Evolutionary conservation across 2,797 vertebrate genomes (phyloP).

Genomic region (Myioborus miniatus): DNA sequence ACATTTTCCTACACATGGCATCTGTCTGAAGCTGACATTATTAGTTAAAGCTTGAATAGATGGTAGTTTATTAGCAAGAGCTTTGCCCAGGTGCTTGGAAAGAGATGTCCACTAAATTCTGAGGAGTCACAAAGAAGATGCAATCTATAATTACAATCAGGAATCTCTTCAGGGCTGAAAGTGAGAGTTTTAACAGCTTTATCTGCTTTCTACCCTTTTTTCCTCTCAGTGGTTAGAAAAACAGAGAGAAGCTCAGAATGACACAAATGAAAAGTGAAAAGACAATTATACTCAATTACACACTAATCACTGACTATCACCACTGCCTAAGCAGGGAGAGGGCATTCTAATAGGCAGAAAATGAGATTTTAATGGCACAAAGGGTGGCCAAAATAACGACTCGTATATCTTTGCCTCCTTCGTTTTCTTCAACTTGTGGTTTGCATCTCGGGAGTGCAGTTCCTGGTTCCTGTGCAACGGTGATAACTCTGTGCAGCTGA

Average conservation of each 20-base stretch:
- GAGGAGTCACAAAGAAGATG: slow-evolving; percentile 75
- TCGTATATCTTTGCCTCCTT: slow-evolving; percentile 80
- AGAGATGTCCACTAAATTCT: slow-evolving; percentile 74
- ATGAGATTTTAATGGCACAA: slow-evolving; percentile 99
- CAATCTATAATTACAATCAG: slow-evolving; percentile 86
- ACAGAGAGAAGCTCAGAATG: slow-evolving; percentile 86
- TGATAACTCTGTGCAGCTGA: slow-evolving; percentile 86
- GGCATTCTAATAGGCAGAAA: slow-evolving; percentile 98
- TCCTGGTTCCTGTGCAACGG: slow-evolving; percentile 78
- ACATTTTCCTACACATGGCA: slow-evolving; percentile 73
- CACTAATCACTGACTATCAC: slow-evolving; percentile 97
- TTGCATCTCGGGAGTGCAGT: slow-evolving; percentile 74
- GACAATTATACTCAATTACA: slow-evolving; percentile 99
- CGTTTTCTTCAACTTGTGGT: slow-evolving; percentile 80
- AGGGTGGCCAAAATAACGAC: slow-evolving; percentile 86
- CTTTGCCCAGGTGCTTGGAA: slow-evolving; percentile 77
- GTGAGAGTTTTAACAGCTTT: slow-evolving; percentile 82
- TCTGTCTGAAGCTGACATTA: slow-evolving; percentile 79
- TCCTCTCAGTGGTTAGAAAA: slow-evolving; percentile 77
- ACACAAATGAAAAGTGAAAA: slow-evolving; percentile 99
- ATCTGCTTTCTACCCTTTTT: slow-evolving; percentile 77
- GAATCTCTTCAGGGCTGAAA: slow-evolving; percentile 79
- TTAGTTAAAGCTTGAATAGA: slow-evolving; percentile 77
- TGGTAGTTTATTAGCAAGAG: slow-evolving; percentile 68
- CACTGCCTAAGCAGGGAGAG: slow-evolving; percentile 85